Base-by-base conservation (phyloP, 2,113 vertebrate species). In the Rhineura floridana region DNA sequence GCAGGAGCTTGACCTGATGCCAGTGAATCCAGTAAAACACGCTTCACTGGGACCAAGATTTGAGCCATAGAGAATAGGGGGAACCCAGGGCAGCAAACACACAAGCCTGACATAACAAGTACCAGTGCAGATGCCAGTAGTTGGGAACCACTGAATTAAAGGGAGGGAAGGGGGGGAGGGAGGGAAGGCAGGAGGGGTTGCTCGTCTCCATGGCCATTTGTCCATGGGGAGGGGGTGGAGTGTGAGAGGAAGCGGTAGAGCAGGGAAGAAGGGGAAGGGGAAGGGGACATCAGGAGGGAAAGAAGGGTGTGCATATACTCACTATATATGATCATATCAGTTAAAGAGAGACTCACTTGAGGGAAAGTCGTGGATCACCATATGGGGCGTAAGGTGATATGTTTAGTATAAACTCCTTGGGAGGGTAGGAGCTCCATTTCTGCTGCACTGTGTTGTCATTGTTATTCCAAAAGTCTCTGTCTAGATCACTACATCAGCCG, bases 401-500 rank as follows among this genome's bases (percentile, higher is more conserved):
- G 97, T 99, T 99, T 97, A 99, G 97, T 91, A 99, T 98, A 97
- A 99, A 99, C 97, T 99, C 99, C 97, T 99, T 99, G 95, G 99
- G 99, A 92, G 99, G 99, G 94, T 99, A 99, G 96, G 98, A 99
- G 95, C 98, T 99, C 99, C 99, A 99, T 97, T 99, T 98, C 98
- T 99, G 99, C 96, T 99, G 99, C 96, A 99, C 98, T 97, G 98
- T 98, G 97, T 98, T 99, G 97, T 99, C 99, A 96, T 99, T 99
- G 98, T 99, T 99, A 98, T 99, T 99, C 99, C 99, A 99, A 98
- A 99, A 99, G 97, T 99, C 99, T 98, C 98, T 98, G 98, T 99
- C 99, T 96, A 99, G 97, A 97, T 99, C 99, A 92, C 98, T 99
- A 98, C 91, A 96, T 97, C 95, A 93, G 97, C 97, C 97, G 96